phyloP scores from a whole-genome alignment of 2,113 vertebrate genomes.

The Cricetomys ansorgei region DNA sequence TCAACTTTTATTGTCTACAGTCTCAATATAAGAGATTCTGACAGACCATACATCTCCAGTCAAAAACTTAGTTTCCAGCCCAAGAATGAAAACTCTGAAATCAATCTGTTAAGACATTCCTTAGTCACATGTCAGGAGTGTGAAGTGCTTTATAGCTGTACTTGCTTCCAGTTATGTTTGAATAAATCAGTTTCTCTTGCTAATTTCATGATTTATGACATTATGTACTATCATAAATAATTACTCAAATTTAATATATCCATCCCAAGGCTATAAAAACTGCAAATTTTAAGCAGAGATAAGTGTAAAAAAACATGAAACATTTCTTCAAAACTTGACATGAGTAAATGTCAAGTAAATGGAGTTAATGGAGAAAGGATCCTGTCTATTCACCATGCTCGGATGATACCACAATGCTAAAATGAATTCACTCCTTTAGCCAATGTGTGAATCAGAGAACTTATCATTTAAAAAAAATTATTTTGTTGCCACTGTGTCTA shows the following conservation, averaged over 20 bases:
- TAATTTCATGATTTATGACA: constrained; percentile 22
- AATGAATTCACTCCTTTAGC: constrained; percentile 4
- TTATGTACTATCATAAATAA: neutral
- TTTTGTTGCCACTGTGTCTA: neutral
- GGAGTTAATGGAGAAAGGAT: neutral
- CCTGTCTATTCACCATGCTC: neutral
- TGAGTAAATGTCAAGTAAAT: too few relatives aligned
- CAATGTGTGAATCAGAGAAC: neutral
- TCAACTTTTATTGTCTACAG: neutral
- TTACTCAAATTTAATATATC: neutral
- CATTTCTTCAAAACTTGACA: neutral
- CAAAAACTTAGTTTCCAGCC: neutral
- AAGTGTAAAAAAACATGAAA: neutral
- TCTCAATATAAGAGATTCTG: neutral
- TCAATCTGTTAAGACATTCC: neutral
- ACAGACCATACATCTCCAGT: neutral
- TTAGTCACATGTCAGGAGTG: constrained; percentile 11
- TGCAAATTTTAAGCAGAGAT: neutral
- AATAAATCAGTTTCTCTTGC: neutral
- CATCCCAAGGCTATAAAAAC: neutral
- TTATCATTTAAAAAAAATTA: neutral
- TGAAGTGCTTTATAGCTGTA: neutral
- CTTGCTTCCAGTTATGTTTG: constrained; percentile 26
- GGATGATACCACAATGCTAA: neutral
- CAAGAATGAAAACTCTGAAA: neutral